Percentiles rank a stretch among this genome's conserved stretches.
phyloP scores from a whole-genome alignment of 2,888 invertebrate species.

The Pardosa pseudoannulata region DNA sequence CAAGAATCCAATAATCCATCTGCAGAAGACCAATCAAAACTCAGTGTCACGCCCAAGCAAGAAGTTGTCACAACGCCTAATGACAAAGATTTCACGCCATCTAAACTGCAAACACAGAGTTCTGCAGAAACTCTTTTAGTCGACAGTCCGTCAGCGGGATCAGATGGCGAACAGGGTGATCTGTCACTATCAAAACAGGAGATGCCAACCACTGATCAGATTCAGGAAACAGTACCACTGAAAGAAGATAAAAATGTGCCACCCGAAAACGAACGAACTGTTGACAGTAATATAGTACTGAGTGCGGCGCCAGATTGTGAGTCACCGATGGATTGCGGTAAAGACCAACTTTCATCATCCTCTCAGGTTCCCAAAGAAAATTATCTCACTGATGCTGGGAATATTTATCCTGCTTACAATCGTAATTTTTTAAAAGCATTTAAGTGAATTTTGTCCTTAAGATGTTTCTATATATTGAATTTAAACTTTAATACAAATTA shows the following conservation, averaged over 20 bases:
- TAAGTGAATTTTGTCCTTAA: no score
- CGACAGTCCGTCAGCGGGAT: not conserved
- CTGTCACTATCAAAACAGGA: not conserved
- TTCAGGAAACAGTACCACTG: not conserved
- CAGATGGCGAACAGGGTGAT: not conserved
- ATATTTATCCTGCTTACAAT: not conserved
- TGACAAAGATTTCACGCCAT: not conserved
- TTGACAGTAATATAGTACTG: constrained; percentile 10
- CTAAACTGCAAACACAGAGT: constrained; percentile 9
- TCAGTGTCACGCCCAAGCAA: not conserved
- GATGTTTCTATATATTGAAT: no score
- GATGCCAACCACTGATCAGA: not conserved
- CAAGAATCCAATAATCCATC: constrained; percentile 22
- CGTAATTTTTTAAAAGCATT: no score
- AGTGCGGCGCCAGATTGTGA: constrained; percentile 27
- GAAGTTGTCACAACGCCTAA: no score
- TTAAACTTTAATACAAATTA: no score
- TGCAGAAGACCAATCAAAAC: not conserved
- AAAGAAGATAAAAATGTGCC: not conserved
- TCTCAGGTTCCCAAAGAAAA: not conserved
- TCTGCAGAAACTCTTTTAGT: not conserved
- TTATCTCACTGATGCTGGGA: not conserved
- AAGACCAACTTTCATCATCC: not conserved
- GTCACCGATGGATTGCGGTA: not conserved
- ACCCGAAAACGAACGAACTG: no score